A percentile compares a stretch with the other conserved stretches of the same genome.
Evolutionary conservation across 2,888 invertebrate species (phyloP).

Genomic region (Sphecodes monilicornis): DNA sequence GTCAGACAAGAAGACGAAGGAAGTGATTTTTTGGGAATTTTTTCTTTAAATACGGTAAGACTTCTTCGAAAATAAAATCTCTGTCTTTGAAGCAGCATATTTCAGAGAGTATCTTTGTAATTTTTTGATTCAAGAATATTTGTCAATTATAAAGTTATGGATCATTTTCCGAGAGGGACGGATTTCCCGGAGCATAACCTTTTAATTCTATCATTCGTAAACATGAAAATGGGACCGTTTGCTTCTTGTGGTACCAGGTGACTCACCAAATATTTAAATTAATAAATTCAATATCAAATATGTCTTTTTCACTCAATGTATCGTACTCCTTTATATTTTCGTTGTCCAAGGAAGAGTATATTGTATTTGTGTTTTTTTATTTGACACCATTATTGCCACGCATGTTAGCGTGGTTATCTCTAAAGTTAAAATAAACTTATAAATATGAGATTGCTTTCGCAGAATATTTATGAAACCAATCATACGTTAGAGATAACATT

Average conservation of each 20-base stretch:
- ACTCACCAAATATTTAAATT: not conserved
- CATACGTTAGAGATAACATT: not conserved
- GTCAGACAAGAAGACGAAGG: not conserved
- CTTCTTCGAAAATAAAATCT: not conserved
- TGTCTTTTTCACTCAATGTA: not conserved
- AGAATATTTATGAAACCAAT: not conserved
- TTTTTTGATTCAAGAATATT: not conserved
- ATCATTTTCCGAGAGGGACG: too few species aligned
- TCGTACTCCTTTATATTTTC: not conserved
- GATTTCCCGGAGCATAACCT: too few species aligned
- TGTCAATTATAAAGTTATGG: not conserved
- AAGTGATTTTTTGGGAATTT: not conserved
- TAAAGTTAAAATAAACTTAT: not conserved
- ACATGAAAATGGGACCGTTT: too few species aligned
- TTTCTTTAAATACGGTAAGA: not conserved
- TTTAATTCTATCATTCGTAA: too few species aligned
- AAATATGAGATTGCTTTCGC: not conserved
- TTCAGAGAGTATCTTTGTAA: not conserved
- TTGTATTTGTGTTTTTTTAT: not conserved
- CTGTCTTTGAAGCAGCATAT: not conserved
- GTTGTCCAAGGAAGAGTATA: not conserved
- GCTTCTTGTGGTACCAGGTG: not conserved
- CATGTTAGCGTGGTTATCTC: too few species aligned
- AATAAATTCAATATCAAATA: not conserved
- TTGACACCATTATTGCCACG: not conserved